Evolutionary conservation across 2,888 invertebrate genomes (phyloP).

Genomic region (Scaeva pyrastri): DNA sequence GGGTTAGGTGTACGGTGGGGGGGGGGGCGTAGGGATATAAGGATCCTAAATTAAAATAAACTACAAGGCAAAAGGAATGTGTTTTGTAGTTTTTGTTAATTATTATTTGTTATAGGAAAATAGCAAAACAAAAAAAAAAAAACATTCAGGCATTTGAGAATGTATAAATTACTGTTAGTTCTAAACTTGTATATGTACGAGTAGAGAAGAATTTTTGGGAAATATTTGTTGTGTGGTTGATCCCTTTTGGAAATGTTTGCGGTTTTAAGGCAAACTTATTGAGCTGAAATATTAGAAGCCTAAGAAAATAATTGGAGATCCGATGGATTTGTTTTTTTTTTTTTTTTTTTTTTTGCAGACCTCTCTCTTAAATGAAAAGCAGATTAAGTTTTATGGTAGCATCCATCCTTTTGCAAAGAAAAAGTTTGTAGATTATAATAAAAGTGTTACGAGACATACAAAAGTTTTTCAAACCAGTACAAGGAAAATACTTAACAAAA

Average conservation of each 20-base stretch:
- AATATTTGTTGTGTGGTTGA: background rate
- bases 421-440: too few species aligned
- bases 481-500: too few species aligned
- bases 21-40: background rate
- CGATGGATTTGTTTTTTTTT: constrained; percentile 5
- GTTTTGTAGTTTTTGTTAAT: constrained; percentile 25
- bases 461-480: too few species aligned
- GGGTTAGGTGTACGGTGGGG: background rate
- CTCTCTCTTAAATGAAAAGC: background rate
- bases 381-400: background rate
- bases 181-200: background rate
- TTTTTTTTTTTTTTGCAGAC: background rate
- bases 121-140: background rate
- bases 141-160: background rate
- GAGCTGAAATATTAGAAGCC: background rate
- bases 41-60: background rate
- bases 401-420: too few species aligned
- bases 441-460: too few species aligned
- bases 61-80: constrained; percentile 19
- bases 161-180: background rate
- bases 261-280: background rate
- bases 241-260: constrained; percentile 1
- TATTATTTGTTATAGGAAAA: constrained; percentile 22
- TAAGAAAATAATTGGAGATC: background rate
- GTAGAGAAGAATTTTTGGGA: background rate